Evolutionary conservation across 2,113 vertebrate genomes (phyloP).

Genomic region (Rhadina sibilatrix): DNA sequence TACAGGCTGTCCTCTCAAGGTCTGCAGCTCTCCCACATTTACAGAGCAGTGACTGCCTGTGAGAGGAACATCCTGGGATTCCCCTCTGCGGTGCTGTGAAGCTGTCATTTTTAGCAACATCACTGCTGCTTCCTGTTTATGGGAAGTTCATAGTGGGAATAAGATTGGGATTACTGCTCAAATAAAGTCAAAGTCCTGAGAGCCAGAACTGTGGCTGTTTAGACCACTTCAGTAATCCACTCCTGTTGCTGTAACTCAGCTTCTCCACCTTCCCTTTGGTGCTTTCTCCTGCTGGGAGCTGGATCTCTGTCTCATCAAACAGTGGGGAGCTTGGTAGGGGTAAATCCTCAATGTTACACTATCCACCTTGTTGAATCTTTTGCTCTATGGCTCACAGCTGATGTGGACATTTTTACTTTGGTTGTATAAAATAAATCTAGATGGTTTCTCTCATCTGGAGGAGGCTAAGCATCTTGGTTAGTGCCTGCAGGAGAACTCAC

Average conservation of each 20-base stretch:
- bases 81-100: neutral
- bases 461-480: neutral
- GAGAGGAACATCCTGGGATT: neutral
- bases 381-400: neutral
- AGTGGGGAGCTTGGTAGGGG: neutral
- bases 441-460: neutral
- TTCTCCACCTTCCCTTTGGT: neutral
- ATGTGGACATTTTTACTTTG: neutral
- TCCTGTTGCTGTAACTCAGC: neutral
- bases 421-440: neutral
- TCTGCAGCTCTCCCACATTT: neutral
- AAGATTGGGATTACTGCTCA: neutral
- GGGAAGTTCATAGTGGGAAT: neutral
- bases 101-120: neutral
- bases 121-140: slow-evolving; percentile 9
- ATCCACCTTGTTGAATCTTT: neutral
- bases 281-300: neutral
- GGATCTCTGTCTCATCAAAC: neutral
- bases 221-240: neutral
- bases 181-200: neutral
- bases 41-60: neutral
- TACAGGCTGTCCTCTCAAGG: neutral
- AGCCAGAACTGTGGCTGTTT: neutral
- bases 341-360: neutral
- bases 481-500: neutral